phyloP scores from a whole-genome alignment of 2,113 vertebrate genomes.

The Sialia sialis region DNA sequence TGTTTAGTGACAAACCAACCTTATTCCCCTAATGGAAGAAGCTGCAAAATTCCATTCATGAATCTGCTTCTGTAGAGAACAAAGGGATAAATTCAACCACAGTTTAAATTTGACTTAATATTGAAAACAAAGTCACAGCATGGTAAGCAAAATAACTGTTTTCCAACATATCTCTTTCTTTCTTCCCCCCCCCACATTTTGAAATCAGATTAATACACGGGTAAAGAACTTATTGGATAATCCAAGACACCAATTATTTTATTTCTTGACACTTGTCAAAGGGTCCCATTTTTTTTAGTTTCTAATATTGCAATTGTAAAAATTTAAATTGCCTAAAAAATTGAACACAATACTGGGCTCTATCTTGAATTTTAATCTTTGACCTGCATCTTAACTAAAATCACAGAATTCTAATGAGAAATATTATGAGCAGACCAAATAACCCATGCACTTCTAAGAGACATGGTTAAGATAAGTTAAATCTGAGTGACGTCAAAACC shows the following conservation, averaged over 20 bases:
- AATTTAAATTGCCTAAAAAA: not conserved
- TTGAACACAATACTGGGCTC: not conserved
- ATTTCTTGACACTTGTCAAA: not conserved
- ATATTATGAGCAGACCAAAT: not conserved
- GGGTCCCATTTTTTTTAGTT: not conserved
- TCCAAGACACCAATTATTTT: not conserved
- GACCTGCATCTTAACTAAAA: not conserved
- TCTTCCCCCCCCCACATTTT: not conserved
- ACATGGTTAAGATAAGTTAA: not conserved
- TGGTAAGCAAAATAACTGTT: not conserved
- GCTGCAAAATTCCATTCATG: slow-evolving; percentile 94
- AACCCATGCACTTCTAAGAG: not conserved
- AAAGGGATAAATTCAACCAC: not conserved
- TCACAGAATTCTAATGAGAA: not conserved
- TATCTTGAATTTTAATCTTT: not conserved
- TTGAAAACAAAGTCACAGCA: not conserved
- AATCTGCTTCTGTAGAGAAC: slow-evolving; percentile 84
- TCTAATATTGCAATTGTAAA: not conserved
- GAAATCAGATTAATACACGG: not conserved
- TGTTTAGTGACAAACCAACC: slow-evolving; percentile 73
- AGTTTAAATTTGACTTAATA: not conserved
- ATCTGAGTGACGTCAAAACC: not conserved
- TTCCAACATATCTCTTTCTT: not conserved
- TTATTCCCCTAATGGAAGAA: slow-evolving; percentile 91
- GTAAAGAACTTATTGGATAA: not conserved